Conservation (phyloP, 2,797 vertebrate species). For the Synaphobranchus kaupii region DNA sequence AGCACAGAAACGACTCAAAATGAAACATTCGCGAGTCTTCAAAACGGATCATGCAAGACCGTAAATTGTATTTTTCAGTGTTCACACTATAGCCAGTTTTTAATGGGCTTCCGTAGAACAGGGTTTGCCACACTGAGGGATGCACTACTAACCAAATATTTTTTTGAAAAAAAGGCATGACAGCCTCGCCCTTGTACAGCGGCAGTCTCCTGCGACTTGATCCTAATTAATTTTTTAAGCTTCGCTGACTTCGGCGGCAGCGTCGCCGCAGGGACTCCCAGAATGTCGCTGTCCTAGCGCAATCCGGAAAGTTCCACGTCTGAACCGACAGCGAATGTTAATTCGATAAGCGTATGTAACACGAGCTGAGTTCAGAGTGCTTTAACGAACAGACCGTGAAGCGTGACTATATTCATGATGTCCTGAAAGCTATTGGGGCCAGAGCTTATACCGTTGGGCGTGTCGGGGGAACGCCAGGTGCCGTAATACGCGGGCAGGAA, state of each 20-base stretch:
- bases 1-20: not conserved
- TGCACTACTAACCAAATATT: not conserved
- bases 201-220: not conserved
- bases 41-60: not conserved
- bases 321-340: not conserved
- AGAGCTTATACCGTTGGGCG: constrained; percentile 78
- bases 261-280: not conserved
- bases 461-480: constrained; percentile 89
- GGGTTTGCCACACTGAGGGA: not conserved
- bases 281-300: not conserved
- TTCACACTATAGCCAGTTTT: not conserved
- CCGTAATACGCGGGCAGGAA: constrained; percentile 93
- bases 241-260: not conserved
- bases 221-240: not conserved
- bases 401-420: not conserved
- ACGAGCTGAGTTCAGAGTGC: not conserved
- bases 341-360: too few relatives aligned
- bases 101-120: not conserved
- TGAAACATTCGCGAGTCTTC: not conserved
- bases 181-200: not conserved
- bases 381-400: not conserved
- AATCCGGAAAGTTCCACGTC: not conserved
- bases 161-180: not conserved
- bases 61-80: not conserved
- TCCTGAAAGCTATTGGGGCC: not conserved